Base-by-base conservation (phyloP, 1,140 invertebrate species). In the Formica selysi region DNA sequence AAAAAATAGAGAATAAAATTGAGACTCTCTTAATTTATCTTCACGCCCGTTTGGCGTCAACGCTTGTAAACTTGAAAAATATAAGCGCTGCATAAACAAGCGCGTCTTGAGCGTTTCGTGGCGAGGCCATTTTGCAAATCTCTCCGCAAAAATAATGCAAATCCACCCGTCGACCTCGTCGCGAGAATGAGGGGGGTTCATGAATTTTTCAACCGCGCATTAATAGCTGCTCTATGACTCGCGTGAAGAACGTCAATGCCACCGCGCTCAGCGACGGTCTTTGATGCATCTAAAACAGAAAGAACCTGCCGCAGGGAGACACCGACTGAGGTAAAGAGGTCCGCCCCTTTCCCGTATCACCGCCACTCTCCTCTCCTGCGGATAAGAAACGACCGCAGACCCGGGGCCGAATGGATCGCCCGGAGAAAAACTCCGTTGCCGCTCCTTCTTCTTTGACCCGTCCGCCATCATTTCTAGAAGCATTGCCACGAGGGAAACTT, bases 401-500 rank as follows among this genome's bases (percentile, higher is more conserved):
- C 62, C 64, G 38, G 51, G 68, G 76, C 44, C 62, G 76, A 86
- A 88, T 76, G 68, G 78, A n/a, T 70, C 32, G 38, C 1, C 19
- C 11, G 1, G 48, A 80, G 85, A 88, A 86, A 88, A 80, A 57
- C 29, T 38, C 22, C 5, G 16, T 51, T 51, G 11, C 36, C 29
- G 22, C 59, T 10, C n/a, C 51, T 85, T 62, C 62, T 84, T 61
- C 67, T 71, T 80, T 83, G 86, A 87, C 76, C 78, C 74, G 65
- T 80, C 84, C 87, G 76, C 83, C 86, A 76, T 79, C 86, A 76
- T 79, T 86, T 61, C 86, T 36, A 86, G 88, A 86, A 90, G 78
- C 74, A 85, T 81, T 87, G 87, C 88, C 87, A 26, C 86, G 86
- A 84, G 79, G 78, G 65, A 84, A 91, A 92, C 76, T 91, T 89